Conservation (phyloP, 53 echinoderm and acorn worm species). For the Luidia sarsii region DNA sequence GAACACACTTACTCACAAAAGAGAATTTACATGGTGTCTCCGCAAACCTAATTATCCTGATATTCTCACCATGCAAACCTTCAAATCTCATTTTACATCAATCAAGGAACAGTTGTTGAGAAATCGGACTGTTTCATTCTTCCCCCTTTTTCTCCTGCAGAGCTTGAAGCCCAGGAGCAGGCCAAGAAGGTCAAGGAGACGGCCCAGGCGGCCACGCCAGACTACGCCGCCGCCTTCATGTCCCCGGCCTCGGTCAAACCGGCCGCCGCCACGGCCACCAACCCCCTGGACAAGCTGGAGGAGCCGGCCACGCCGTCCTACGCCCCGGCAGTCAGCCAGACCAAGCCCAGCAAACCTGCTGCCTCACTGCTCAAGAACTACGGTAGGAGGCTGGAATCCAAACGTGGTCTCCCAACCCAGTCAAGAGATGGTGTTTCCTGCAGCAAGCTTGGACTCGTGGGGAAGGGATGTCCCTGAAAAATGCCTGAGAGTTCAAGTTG, state of each 20-base stretch:
- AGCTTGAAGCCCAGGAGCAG: slow-evolving; percentile 90
- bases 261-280: slow-evolving; percentile 32
- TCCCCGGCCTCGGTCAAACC: slow-evolving; percentile 76
- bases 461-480: neutral
- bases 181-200: slow-evolving; percentile 97
- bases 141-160: slow-evolving; percentile 50
- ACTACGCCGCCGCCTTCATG: slow-evolving; percentile 95
- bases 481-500: too few relatives aligned
- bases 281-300: slow-evolving; percentile 42
- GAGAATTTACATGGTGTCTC: too few relatives aligned
- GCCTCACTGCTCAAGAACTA: slow-evolving; percentile 71
- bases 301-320: slow-evolving; percentile 76
- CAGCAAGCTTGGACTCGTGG: neutral
- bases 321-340: slow-evolving; percentile 65
- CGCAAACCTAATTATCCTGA: too few relatives aligned
- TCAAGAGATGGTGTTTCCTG: neutral
- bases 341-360: slow-evolving; percentile 64
- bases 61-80: too few relatives aligned
- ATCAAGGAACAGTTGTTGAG: too few relatives aligned
- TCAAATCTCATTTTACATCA: too few relatives aligned
- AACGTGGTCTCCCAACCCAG: too few relatives aligned
- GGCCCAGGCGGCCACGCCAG: slow-evolving; percentile 81
- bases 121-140: too few relatives aligned
- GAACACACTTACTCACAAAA: too few relatives aligned
- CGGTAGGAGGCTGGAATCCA: slow-evolving; percentile 39